Evolutionary conservation across 1,140 invertebrate genomes (phyloP), one percentile per base, ranked within the genome.

Genomic region (Cydia amplana): DNA sequence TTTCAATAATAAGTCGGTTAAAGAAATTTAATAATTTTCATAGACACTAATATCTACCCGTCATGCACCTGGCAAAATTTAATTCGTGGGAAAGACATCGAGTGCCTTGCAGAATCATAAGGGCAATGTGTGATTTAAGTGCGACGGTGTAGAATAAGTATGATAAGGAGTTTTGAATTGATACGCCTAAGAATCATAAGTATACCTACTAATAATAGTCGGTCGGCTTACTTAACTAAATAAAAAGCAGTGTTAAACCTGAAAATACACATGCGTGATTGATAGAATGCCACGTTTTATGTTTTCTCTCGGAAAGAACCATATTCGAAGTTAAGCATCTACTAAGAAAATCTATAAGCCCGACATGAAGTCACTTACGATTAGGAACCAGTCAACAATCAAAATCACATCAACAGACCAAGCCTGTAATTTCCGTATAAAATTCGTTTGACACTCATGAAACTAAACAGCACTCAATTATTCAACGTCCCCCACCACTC

Each of bases 381-480:
- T 23, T 23, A 10, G 18, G n/a, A 55, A 18, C n/a, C 49, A n/a
- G 2, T 60, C 20, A 60, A 60, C 20, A 60, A 12, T 23, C 10
- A 60, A 23, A 60, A 60, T 60, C 55, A 12, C 20, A 70, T 70
- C 36, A 18, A 36, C 36, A 70, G 32, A 70, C 7, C 32, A 12
- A 18, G 16, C 14, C 65, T 9, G 16, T 70, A 70, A 70, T 70
- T 70, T 70, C 32, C 32, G 14, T 40, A 60, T 63, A 64, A 75
- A 78, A 75, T 67, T 76, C 49, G 60, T 75, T 80, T 49, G 84
- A 83, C 72, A 74, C 76, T 85, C 81, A 80, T 85, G 83, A 85
- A 87, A 85, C 82, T 84, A 86, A 91, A 85, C 85, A 84, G 81
- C 85, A 86, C 88, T 91, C 88, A 90, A 90, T 89, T 89, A 91